A percentile compares a stretch with the other conserved stretches of the same genome.
phyloP scores from a whole-genome alignment of 2,797 vertebrate species.

The Peromyscus eremicus region DNA sequence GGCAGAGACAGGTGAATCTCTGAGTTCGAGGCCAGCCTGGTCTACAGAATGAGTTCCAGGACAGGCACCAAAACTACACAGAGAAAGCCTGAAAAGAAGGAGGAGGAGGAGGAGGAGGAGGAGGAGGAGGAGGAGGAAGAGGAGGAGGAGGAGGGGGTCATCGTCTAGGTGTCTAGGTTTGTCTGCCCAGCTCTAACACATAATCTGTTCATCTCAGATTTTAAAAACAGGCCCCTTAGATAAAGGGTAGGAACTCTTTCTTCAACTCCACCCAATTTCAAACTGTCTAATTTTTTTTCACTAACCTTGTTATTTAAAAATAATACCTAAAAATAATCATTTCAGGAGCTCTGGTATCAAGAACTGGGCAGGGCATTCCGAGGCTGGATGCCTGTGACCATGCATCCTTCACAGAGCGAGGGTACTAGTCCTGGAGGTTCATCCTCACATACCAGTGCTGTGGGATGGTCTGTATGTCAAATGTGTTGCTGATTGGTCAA shows the following conservation, averaged over 20 bases:
- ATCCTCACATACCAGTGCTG: background rate
- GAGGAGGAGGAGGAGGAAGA: no score
- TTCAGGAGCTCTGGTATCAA: background rate
- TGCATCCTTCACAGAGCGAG: background rate
- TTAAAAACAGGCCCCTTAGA: background rate
- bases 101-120: background rate
- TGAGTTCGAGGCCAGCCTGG: background rate
- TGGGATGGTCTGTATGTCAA: no score
- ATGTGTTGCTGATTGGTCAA: no score
- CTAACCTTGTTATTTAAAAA: conserved; percentile 54
- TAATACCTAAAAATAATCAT: background rate
- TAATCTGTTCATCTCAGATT: conserved; percentile 42
- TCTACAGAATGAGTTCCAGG: background rate
- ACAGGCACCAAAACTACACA: background rate
- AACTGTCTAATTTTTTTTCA: conserved; percentile 39
- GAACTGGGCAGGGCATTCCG: background rate
- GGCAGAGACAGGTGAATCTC: background rate
- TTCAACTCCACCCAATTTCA: conserved; percentile 34
- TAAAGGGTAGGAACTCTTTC: conserved; percentile 38
- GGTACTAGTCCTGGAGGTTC: background rate
- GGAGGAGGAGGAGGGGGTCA: background rate
- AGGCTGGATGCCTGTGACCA: background rate
- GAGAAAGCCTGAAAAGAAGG: background rate
- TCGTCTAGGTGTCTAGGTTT: conserved; percentile 2
- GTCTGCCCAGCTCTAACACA: conserved; percentile 11